These are phyloP conservation scores for Helogale parvula DNA, from an alignment of 2,113 vertebrate species.

Conservation along the genomic window DNA sequence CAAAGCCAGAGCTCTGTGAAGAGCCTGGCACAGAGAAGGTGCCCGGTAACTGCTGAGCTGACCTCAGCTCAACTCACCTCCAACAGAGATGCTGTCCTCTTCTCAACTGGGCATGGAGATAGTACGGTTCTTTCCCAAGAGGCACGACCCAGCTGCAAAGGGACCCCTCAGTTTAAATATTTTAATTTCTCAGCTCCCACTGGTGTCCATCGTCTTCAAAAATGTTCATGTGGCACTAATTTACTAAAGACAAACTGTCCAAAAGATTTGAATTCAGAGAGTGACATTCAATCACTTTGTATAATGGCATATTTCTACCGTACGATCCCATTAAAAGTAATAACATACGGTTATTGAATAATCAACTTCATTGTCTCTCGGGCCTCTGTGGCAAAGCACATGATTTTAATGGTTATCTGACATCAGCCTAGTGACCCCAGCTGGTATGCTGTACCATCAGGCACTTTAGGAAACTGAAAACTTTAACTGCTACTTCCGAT, in stretches of 20 bases:
- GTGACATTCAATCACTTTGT: not conserved
- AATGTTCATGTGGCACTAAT: not conserved
- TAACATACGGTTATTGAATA: not conserved
- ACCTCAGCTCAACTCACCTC: not conserved
- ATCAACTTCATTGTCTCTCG: not conserved
- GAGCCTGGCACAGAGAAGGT: not conserved
- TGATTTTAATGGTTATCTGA: slow-evolving; percentile 50
- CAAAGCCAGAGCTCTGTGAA: not conserved
- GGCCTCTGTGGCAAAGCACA: slow-evolving; percentile 54
- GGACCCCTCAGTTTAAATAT: not conserved
- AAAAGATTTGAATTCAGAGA: not conserved
- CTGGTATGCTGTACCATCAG: slow-evolving; percentile 17
- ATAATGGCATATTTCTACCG: not conserved
- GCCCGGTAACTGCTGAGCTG: not conserved
- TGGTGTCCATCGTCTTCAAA: not conserved
- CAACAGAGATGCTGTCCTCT: not conserved
- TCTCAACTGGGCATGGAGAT: not conserved
- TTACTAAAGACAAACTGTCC: not conserved
- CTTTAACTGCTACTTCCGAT: slow-evolving; percentile 14
- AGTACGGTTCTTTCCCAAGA: not conserved
- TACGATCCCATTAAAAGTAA: not conserved
- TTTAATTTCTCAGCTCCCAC: not conserved
- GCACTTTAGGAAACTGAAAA: not conserved
- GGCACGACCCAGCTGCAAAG: not conserved
- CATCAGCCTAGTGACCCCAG: slow-evolving; percentile 38